Evolutionary conservation across 1,140 invertebrate species (phyloP), one percentile per base, ranked within the genome.

Genomic region (Acromyrmex heyeri): DNA sequence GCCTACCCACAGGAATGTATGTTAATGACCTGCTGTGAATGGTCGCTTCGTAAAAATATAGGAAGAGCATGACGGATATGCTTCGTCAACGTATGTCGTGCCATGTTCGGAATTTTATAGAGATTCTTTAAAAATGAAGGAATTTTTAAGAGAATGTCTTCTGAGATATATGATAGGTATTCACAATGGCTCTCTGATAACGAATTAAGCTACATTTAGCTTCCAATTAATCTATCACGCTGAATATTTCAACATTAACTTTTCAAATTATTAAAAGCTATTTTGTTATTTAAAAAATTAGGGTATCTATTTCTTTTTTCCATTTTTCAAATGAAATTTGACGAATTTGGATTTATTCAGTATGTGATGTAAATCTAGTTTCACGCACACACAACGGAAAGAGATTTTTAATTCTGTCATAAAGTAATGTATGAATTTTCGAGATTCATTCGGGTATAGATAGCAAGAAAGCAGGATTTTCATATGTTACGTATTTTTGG

Each of bases 1-100:
- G 67, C 72, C 75, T 85, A 79, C 87, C 73, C 75, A 21, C 61
- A 89, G 70, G 90, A 92, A 91, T 89, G 81, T 91, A 91, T 93
- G 91, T 90, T 91, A 92, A 91, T 86, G 88, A 91, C 82, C 87
- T 10, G 65, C 64, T 24, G 57, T 27, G 87, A 89, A 85, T 55
- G 53, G 65, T 87, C 59, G 50, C 44, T 16, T n/a, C 50, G 53
- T 3, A n/a, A 62, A 59, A 21, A 81, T 44, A 27, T 34, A 59
- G n/a, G 24, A 81, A 34, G 53, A 86, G 21, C 38, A 21, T 21
- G 16, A n/a, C 81, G 86, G 82, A 85, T 87, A 64, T 67, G 53
- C 77, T 44, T 83, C 65, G 7, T 34, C 67, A 50, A 69, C 14
- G 16, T 65, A 24, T 62, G 59, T 48, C 30, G 38, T 62, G 27